Percentiles rank a stretch among this genome's conserved stretches.
Conservation (phyloP, 2,888 invertebrate species). For the Eurytoma adleriae region DNA sequence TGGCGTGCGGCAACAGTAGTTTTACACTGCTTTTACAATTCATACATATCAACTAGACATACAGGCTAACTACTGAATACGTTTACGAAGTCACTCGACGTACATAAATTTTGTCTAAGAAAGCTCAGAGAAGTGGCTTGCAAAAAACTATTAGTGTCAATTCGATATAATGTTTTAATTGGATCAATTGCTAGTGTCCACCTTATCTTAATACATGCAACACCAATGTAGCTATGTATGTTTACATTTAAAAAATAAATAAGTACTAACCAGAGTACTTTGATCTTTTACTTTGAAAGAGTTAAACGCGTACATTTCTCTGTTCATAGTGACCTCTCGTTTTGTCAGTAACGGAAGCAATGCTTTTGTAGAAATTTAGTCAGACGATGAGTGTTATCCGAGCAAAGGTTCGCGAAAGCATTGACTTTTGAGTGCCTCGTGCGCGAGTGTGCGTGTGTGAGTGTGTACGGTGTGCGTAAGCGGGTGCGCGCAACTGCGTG, state of each 20-base stretch:
- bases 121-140: constrained; percentile 31
- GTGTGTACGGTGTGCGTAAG: constrained; percentile 20
- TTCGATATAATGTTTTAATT: constrained; percentile 24
- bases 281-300: constrained; percentile 30
- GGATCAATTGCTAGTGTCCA: constrained; percentile 32
- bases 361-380: too few relatives aligned
- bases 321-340: constrained; percentile 11
- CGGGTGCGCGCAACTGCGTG: constrained; percentile 1
- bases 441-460: too few relatives aligned
- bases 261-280: constrained; percentile 54
- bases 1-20: constrained; percentile 21
- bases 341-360: too few relatives aligned
- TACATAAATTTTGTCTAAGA: constrained; percentile 48
- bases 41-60: constrained; percentile 68
- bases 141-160: constrained; percentile 42
- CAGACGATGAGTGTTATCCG: constrained; percentile 10
- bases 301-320: constrained; percentile 32
- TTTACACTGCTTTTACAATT: constrained; percentile 40
- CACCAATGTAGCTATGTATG: constrained; percentile 39
- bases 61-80: constrained; percentile 72
- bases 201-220: constrained; percentile 35
- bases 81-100: constrained; percentile 64
- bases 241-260: constrained; percentile 54
- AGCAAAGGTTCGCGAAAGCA: constrained; percentile 39
- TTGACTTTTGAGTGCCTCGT: too few relatives aligned